Base-by-base conservation (phyloP, 2,113 vertebrate species). In the Gobio gobio region DNA sequence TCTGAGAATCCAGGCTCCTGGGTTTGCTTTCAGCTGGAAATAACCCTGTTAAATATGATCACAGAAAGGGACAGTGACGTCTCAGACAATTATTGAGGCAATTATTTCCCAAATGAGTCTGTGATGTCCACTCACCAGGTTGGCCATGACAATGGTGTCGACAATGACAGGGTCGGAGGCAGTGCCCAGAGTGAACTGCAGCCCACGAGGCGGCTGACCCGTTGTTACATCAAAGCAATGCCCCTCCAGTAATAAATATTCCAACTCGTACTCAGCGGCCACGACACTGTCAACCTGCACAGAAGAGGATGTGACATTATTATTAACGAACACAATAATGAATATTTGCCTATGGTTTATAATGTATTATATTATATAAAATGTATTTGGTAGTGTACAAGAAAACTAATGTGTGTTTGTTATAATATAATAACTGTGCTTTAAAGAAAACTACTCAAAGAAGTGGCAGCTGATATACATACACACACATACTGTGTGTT, bases 61-160 rank as follows among this genome's bases (percentile, higher is more conserved):
- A 29, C 33, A 76, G 10, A 20, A 58, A 47, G 49, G 0, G 59
- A 24, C 49, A 24, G 26, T 63, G 20, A 36, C 8, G 20, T 45
- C 36, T 8, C 22, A 24, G 45, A 12, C 8, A 6, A 56, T 73
- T 10, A 14, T 20, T 2, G 2, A 54, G 13, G 14, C 26, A 75
- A 26, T 59, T 14, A 24, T 26, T 61, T 51, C 7, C 5, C 12
- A 58, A 4, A 36, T 74, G 20, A n/a, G 51, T 16, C 24, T 13
- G 1, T 6, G 26, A 47, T 18, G 22, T 24, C 6, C 24, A 58
- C 93, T 93, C 81, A 99, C 98, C 94, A 99, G 87, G 90, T 99
- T 99, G 29, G 98, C 98, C 98, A 99, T 99, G 61, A 99, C 98
- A 20, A 99, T 99, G 18, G 98, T 99, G 24, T 99, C 98, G 1